These are phyloP conservation scores for Poeciliopsis presidionis DNA, from an alignment of 2,797 vertebrate species.

Conservation along the genomic window DNA sequence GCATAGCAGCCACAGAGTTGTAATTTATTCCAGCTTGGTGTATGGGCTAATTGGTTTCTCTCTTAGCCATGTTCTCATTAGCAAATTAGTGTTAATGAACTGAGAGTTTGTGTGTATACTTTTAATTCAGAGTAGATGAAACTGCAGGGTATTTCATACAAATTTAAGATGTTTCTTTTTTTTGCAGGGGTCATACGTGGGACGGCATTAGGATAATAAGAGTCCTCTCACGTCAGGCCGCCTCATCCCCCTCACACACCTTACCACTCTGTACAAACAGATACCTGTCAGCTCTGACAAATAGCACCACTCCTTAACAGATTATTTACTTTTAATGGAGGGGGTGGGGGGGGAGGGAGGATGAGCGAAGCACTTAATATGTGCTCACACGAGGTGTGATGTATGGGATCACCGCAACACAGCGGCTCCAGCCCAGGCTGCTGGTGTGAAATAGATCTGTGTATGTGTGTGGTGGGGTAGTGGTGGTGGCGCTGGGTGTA, in stretches of 20 bases:
- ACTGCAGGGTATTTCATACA: conserved; percentile 5
- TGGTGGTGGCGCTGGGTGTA: conserved; percentile 8
- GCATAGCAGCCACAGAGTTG: conserved; percentile 44
- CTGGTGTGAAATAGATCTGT: conserved; percentile 45
- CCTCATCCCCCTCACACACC: conserved; percentile 45
- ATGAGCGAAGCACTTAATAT: conserved; percentile 81
- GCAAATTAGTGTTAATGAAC: conserved; percentile 77
- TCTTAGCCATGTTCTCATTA: conserved; percentile 68
- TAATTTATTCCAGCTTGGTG: conserved; percentile 68
- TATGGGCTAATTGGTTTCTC: conserved; percentile 67
- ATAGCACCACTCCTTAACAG: conserved; percentile 68
- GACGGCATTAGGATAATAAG: neutral
- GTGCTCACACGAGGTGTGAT: conserved; percentile 80
- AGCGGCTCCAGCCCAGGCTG: conserved; percentile 54
- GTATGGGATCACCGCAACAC: conserved; percentile 76
- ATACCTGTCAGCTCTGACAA: conserved; percentile 79
- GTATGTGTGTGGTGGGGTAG: neutral
- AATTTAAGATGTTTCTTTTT: conserved; percentile 3
- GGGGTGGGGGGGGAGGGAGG: conserved; percentile 45
- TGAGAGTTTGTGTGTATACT: conserved; percentile 65
- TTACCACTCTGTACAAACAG: conserved; percentile 67
- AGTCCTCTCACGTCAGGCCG: conserved; percentile 57
- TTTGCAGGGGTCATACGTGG: conserved; percentile 3
- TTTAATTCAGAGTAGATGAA: conserved; percentile 34
- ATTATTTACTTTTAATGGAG: conserved; percentile 85